These are phyloP conservation scores for Rhizomys pruinosus DNA, from an alignment of 2,113 vertebrate genomes.

Conservation along the genomic window DNA sequence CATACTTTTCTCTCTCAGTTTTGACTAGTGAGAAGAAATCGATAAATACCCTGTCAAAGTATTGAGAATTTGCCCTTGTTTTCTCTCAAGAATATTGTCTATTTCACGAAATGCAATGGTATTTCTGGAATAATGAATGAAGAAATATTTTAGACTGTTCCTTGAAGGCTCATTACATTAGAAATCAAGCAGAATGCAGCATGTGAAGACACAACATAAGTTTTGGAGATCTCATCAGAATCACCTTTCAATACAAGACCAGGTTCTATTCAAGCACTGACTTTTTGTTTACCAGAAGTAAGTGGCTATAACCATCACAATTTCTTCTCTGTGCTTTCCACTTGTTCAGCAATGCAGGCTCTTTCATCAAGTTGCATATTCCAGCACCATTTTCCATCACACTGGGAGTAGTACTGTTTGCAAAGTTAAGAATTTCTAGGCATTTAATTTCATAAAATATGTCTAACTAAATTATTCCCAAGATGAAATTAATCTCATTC, in stretches of 20 bases:
- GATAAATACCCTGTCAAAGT: neutral
- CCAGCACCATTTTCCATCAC: neutral
- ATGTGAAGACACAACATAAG: neutral
- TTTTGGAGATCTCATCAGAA: neutral
- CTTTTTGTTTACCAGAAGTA: conserved; percentile 11
- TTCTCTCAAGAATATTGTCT: neutral
- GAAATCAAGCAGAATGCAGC: neutral
- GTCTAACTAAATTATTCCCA: conserved; percentile 6
- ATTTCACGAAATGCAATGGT: neutral
- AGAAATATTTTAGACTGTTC: neutral
- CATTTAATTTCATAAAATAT: neutral
- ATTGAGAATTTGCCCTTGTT: neutral
- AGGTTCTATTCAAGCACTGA: neutral
- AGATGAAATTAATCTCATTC: neutral
- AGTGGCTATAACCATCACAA: neutral
- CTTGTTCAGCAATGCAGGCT: neutral
- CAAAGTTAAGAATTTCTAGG: neutral
- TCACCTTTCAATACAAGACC: neutral
- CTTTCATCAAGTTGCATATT: neutral
- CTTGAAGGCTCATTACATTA: neutral
- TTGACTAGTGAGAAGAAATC: conserved; percentile 14
- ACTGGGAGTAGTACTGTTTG: neutral
- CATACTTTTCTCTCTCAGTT: neutral
- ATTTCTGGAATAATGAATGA: neutral
- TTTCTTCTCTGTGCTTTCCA: neutral